Evolutionary conservation across 2,888 invertebrate species (phyloP).

Genomic region (Laspeyria flexula): DNA sequence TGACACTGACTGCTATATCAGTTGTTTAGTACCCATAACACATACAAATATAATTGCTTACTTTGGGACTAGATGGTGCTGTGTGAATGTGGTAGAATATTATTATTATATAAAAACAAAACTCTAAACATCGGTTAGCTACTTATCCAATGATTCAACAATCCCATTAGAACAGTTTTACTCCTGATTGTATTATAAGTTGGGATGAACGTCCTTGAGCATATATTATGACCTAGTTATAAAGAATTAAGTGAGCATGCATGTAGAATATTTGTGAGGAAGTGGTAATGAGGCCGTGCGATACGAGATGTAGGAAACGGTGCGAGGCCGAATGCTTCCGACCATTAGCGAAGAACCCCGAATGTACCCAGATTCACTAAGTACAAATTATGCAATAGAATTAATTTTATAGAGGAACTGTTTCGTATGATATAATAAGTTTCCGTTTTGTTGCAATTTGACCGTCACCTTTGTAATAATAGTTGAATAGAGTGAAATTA

Average conservation of each 20-base stretch:
- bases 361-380: conserved; percentile 24
- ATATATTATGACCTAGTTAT: conserved; percentile 50
- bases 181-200: neutral
- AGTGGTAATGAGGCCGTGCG: conserved; percentile 63
- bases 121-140: no score
- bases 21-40: no score
- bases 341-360: conserved; percentile 38
- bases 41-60: no score
- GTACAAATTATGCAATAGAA: conserved; percentile 31
- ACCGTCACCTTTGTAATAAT: conserved; percentile 32
- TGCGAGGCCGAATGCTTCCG: conserved; percentile 60
- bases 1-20: no score
- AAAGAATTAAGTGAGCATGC: conserved; percentile 35
- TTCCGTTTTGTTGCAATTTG: conserved; percentile 36
- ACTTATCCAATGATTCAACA: no score
- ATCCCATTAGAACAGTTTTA: no score
- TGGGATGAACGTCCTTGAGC: conserved; percentile 43
- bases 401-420: conserved; percentile 40
- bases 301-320: conserved; percentile 63
- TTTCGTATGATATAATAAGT: conserved; percentile 37
- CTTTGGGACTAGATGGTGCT: no score
- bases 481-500: conserved; percentile 4
- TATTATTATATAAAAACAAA: no score
- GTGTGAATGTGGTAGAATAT: no score
- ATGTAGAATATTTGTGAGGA: conserved; percentile 52